Evolutionary conservation across 2,888 invertebrate genomes (phyloP).

Genomic region (Polia nebulosa): DNA sequence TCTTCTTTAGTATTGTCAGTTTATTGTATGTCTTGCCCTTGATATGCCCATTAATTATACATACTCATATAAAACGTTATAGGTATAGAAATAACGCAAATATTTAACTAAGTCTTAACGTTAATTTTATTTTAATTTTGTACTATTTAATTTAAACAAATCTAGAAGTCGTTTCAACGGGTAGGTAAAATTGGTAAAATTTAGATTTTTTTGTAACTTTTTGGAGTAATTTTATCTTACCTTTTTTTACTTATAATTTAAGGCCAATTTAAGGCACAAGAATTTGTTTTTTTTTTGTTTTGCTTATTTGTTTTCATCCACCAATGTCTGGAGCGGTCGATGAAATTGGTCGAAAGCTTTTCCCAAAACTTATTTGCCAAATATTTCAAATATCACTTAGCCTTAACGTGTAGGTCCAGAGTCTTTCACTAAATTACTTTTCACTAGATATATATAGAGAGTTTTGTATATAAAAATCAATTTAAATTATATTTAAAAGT

Average conservation of each 20-base stretch:
- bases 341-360: slow-evolving; percentile 89
- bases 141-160: slow-evolving; percentile 90
- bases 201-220: slow-evolving; percentile 84
- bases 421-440: slow-evolving; percentile 88
- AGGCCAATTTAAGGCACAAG: slow-evolving; percentile 91
- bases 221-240: slow-evolving; percentile 87
- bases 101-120: slow-evolving; percentile 89
- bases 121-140: slow-evolving; percentile 90
- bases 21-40: slow-evolving; percentile 81
- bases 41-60: slow-evolving; percentile 86
- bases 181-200: slow-evolving; percentile 89
- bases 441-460: slow-evolving; percentile 89
- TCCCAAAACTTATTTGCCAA: slow-evolving; percentile 85
- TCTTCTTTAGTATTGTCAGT: slow-evolving; percentile 79
- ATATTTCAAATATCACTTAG: slow-evolving; percentile 89
- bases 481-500: slow-evolving; percentile 87
- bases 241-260: slow-evolving; percentile 89
- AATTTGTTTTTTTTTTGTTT: slow-evolving; percentile 79
- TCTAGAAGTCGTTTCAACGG: slow-evolving; percentile 89
- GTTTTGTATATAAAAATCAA: slow-evolving; percentile 89
- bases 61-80: slow-evolving; percentile 88
- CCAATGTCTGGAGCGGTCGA: slow-evolving; percentile 86
- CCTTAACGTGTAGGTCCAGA: slow-evolving; percentile 87
- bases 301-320: slow-evolving; percentile 83
- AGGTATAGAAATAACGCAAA: slow-evolving; percentile 89